These are phyloP conservation scores for Polyergus mexicanus DNA, from an alignment of 1,140 invertebrate species.

Conservation along the genomic window DNA sequence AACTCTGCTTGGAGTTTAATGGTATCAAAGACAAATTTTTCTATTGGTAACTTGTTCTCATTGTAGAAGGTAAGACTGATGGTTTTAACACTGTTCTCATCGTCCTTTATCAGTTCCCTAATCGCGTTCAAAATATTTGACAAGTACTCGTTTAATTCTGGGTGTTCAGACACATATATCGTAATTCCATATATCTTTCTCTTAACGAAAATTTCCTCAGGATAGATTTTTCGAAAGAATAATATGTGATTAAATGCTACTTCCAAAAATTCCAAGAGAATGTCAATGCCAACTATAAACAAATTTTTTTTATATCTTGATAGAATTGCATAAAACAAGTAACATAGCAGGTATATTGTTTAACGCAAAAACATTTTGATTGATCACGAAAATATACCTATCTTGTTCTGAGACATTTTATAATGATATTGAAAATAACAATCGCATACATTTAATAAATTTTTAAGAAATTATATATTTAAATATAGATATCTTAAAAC, in stretches of 20 bases:
- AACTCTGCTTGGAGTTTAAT: slow-evolving; percentile 75
- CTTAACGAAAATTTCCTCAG: slow-evolving; percentile 87
- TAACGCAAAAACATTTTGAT: slow-evolving; percentile 8
- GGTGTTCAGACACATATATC: slow-evolving; percentile 87
- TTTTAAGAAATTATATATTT: neutral
- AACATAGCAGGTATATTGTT: neutral
- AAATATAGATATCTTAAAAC: no score
- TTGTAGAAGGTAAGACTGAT: slow-evolving; percentile 85
- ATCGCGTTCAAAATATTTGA: slow-evolving; percentile 86
- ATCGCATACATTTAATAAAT: neutral
- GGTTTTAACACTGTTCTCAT: slow-evolving; percentile 82
- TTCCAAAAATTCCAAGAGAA: slow-evolving; percentile 88
- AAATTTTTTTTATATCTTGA: neutral
- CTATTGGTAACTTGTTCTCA: slow-evolving; percentile 78
- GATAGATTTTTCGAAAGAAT: slow-evolving; percentile 88
- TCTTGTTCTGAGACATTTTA: slow-evolving; percentile 76
- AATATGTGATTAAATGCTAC: slow-evolving; percentile 88
- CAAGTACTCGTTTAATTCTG: slow-evolving; percentile 88
- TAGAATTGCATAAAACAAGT: neutral
- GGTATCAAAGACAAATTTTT: slow-evolving; percentile 88
- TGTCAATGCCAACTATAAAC: slow-evolving; percentile 80
- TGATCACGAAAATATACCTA: slow-evolving; percentile 66
- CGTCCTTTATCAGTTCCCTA: slow-evolving; percentile 83
- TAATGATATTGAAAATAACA: neutral
- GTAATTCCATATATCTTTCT: slow-evolving; percentile 88